Conservation (phyloP, 2,797 vertebrate species). For the Epinephelus malabaricus region DNA sequence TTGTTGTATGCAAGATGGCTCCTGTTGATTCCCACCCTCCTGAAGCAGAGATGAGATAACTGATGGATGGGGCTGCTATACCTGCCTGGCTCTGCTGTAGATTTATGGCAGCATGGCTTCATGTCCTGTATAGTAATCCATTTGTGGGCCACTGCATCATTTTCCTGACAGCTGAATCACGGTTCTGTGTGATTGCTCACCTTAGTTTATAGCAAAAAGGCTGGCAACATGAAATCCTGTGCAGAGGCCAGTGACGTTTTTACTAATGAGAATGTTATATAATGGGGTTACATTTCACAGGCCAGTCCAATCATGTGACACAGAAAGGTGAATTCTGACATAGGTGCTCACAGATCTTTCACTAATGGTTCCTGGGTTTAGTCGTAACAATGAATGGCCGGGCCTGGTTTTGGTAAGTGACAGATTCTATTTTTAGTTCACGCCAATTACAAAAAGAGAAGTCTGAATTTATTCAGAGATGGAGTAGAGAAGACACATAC, state of each 20-base stretch:
- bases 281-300: slow-evolving; percentile 13
- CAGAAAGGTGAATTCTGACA: slow-evolving; percentile 9
- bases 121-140: slow-evolving; percentile 71
- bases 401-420: neutral
- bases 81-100: slow-evolving; percentile 43
- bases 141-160: slow-evolving; percentile 66
- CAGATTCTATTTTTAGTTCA: neutral
- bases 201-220: slow-evolving; percentile 60
- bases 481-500: too few species aligned
- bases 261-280: slow-evolving; percentile 16
- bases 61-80: slow-evolving; percentile 65
- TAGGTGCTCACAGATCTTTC: neutral
- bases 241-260: slow-evolving; percentile 27
- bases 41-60: slow-evolving; percentile 47
- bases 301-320: neutral
- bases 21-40: slow-evolving; percentile 21
- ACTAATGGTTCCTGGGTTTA: neutral
- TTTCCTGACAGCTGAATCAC: slow-evolving; percentile 69
- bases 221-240: slow-evolving; percentile 36
- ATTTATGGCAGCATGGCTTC: slow-evolving; percentile 66
- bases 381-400: too few species aligned
- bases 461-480: neutral
- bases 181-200: slow-evolving; percentile 51
- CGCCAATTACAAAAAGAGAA: neutral
- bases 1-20: slow-evolving; percentile 2